Evolutionary conservation across 1,140 invertebrate genomes (phyloP), one percentile per base, ranked within the genome.

Genomic region (Hylyphantes graminicola): DNA sequence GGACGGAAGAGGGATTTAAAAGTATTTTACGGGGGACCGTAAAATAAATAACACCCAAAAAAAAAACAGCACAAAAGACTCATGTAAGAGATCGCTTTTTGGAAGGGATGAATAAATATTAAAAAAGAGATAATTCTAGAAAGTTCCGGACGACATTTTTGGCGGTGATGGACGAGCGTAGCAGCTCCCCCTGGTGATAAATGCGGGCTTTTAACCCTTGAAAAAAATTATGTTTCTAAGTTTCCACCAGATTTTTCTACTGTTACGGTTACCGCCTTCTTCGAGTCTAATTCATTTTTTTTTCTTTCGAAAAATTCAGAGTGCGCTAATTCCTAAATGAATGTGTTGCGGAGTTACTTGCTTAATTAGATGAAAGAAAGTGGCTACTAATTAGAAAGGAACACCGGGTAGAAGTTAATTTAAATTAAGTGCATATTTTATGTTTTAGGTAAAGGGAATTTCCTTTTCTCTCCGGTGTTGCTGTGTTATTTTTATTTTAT

Each of bases 51-150:
- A 85, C 55, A 68, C 15, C n/a, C 74, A 19, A 50, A 15, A 17
- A 15, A 17, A 15, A 64, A 64, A 82, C 21, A 63, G 10, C 63
- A 59, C 73, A 21, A 82, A 82, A 74, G 70, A 73, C 48, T 68
- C n/a, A 68, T 21, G 79, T 48, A 53, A 64, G 35, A 51, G 74
- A 77, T 77, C 82, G 73, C 74, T 77, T 85, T 85, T 77, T 70
- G 35, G 74, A 76, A 67, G 59, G 81, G 81, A 85, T 77, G 82
- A 85, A 85, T 85, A 85, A 85, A 77, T 85, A 77, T 85, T 85
- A 85, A 85, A 85, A 85, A 85, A 85, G 74, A 85, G 65, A 77
- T 76, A 85, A 77, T 85, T 85, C 74, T 74, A 72, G 55, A 83
- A 50, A 74, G 72, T 63, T 72, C 79, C 48, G 35, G 79, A 65